phyloP scores from a whole-genome alignment of 2,888 invertebrate genomes.

The Trachelus troglodyta region DNA sequence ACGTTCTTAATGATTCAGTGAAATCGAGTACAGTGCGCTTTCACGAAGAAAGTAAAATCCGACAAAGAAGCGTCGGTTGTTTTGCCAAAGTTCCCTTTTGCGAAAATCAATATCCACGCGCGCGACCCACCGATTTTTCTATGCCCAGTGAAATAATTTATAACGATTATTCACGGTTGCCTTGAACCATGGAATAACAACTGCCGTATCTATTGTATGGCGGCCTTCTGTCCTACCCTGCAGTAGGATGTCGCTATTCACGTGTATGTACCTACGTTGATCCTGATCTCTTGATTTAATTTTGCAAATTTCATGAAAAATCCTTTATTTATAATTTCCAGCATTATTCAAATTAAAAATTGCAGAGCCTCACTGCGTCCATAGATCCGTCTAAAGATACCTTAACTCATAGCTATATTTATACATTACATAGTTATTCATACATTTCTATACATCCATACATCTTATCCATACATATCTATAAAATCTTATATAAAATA shows the following conservation, averaged over 20 bases:
- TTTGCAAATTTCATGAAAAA: conserved; percentile 34
- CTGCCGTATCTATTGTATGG: conserved; percentile 39
- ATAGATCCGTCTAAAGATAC: background rate
- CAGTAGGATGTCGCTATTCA: background rate
- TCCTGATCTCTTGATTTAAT: conserved; percentile 54
- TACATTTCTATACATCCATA: background rate
- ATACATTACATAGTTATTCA: background rate
- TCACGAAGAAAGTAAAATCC: background rate
- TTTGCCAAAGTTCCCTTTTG: conserved; percentile 11
- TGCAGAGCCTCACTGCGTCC: background rate
- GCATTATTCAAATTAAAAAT: background rate
- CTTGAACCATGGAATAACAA: conserved; percentile 38
- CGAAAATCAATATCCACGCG: conserved; percentile 10
- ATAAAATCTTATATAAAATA: background rate
- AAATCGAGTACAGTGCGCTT: background rate
- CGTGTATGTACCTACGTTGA: conserved; percentile 34
- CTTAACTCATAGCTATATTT: background rate
- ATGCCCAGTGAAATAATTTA: conserved; percentile 36
- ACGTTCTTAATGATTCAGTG: background rate
- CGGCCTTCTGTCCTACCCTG: background rate
- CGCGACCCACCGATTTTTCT: background rate
- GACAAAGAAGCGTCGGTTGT: conserved; percentile 1
- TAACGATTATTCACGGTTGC: conserved; percentile 55
- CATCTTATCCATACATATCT: background rate
- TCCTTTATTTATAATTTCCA: background rate